A percentile compares a stretch with the other conserved stretches of the same genome.
Evolutionary conservation across 1,140 invertebrate genomes (phyloP).

Genomic region (Hycleus phaleratus): DNA sequence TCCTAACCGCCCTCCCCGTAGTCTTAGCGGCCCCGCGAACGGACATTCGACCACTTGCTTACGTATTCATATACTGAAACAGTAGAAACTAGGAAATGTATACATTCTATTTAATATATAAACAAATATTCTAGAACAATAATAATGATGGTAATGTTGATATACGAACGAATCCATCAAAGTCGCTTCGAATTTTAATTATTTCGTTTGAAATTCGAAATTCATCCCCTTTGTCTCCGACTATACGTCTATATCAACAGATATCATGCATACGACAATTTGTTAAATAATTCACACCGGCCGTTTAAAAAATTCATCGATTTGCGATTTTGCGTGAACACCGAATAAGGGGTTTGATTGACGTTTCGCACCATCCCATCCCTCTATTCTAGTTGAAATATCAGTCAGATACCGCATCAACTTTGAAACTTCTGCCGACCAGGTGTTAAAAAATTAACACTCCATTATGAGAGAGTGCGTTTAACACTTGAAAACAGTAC

Average conservation of each 20-base stretch:
- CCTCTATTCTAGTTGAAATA: constrained; percentile 6
- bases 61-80: constrained; percentile 29
- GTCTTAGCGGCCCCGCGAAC: constrained; percentile 20
- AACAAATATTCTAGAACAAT: no score
- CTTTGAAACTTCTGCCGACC: constrained; percentile 22
- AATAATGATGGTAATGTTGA: no score
- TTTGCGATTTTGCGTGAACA: constrained; percentile 17
- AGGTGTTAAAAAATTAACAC: constrained; percentile 27
- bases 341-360: constrained; percentile 7
- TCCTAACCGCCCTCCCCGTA: constrained; percentile 24
- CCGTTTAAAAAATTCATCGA: constrained; percentile 12
- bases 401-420: constrained; percentile 15
- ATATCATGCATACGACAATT: constrained; percentile 11
- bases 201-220: constrained; percentile 1
- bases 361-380: constrained; percentile 11
- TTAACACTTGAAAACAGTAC: constrained; percentile 23
- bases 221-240: background rate
- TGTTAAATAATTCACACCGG: constrained; percentile 14
- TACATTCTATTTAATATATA: no score
- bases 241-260: background rate
- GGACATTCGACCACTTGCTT: constrained; percentile 32
- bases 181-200: background rate
- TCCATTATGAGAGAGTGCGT: constrained; percentile 27
- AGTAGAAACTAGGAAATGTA: background rate
- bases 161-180: no score